These are phyloP conservation scores for Pammene fasciana DNA, from an alignment of 2,888 invertebrate species.

Conservation along the genomic window DNA sequence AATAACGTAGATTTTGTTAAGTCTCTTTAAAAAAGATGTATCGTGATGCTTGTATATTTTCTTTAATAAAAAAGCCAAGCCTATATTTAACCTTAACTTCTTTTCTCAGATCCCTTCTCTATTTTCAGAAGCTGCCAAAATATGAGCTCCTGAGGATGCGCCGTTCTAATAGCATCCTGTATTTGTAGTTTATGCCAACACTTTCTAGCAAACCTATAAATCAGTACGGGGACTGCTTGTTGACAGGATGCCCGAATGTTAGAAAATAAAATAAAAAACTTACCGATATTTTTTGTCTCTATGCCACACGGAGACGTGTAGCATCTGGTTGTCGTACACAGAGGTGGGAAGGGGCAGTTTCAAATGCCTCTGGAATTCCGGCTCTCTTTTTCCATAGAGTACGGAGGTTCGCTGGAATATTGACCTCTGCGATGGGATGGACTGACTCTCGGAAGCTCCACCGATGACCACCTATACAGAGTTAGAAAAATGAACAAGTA, in stretches of 20 bases:
- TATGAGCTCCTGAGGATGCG: too few relatives aligned
- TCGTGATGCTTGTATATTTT: too few relatives aligned
- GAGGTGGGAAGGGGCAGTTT: constrained; percentile 85
- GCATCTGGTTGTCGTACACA: constrained; percentile 82
- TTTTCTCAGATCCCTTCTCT: too few relatives aligned
- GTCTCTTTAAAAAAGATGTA: too few relatives aligned
- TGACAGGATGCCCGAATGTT: background rate
- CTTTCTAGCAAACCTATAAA: background rate
- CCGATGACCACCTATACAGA: constrained; percentile 82
- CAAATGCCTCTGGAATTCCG: constrained; percentile 91
- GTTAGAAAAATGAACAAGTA: too few relatives aligned
- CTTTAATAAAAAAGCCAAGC: too few relatives aligned
- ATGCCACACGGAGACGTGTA: constrained; percentile 94
- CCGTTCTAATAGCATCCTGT: too few relatives aligned
- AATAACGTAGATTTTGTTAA: too few relatives aligned
- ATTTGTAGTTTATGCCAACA: too few relatives aligned
- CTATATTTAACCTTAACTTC: too few relatives aligned
- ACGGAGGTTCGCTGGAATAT: constrained; percentile 91
- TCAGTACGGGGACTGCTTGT: background rate
- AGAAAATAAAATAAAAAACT: constrained; percentile 44
- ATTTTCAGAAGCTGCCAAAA: too few relatives aligned
- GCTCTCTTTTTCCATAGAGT: constrained; percentile 89
- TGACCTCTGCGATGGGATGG: constrained; percentile 77
- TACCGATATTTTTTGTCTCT: constrained; percentile 92
- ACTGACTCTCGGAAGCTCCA: constrained; percentile 70